Conservation (phyloP, 2,888 invertebrate genomes). For the Macaria notata region DNA sequence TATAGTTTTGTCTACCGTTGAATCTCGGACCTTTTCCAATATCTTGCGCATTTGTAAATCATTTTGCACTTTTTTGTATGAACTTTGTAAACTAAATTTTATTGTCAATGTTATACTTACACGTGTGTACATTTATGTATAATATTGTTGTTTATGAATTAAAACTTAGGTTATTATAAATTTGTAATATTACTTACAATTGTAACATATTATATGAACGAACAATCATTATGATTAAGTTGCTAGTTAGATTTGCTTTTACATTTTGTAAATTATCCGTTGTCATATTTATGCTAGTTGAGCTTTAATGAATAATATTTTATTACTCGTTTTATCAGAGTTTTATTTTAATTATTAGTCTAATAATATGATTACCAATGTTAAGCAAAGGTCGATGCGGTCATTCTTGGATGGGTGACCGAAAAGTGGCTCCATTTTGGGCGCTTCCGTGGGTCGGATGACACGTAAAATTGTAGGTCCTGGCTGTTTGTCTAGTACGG, state of each 20-base stretch:
- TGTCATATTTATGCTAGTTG: constrained; percentile 69
- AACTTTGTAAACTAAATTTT: no score
- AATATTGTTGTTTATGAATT: constrained; percentile 34
- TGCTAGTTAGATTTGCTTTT: constrained; percentile 43
- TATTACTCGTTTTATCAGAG: constrained; percentile 57
- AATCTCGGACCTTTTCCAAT: no score
- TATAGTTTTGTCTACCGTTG: no score
- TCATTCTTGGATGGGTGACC: no score
- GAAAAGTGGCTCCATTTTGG: no score
- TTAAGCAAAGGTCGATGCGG: no score
- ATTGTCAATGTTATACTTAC: not conserved
- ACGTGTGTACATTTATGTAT: constrained; percentile 26
- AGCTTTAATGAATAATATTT: constrained; percentile 71
- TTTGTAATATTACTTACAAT: constrained; percentile 8
- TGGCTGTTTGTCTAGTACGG: no score
- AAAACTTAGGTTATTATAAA: constrained; percentile 23
- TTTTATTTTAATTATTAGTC: constrained; percentile 36
- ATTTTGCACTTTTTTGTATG: no score
- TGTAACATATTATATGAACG: constrained; percentile 21
- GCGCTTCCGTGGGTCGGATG: no score
- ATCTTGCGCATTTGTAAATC: no score
- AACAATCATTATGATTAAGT: constrained; percentile 42
- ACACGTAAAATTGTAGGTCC: no score
- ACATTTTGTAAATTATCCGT: constrained; percentile 43
- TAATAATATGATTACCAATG: not conserved